phyloP scores from a whole-genome alignment of 2,113 vertebrate species.

The Forbesichthys papilliferus region DNA sequence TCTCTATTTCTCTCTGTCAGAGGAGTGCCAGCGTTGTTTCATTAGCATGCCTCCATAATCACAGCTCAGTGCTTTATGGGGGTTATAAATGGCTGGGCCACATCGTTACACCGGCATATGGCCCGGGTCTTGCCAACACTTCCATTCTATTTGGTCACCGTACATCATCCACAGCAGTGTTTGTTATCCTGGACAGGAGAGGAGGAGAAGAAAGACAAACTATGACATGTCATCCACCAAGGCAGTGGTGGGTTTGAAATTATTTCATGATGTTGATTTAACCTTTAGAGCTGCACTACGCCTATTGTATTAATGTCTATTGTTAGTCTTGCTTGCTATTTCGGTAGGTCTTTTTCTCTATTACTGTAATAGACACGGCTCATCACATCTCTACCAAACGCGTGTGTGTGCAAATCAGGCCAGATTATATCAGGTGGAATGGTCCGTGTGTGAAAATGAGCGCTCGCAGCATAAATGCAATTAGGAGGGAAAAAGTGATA shows the following conservation, averaged over 20 bases:
- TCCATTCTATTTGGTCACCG: slow-evolving; percentile 38
- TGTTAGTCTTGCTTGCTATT: too few species aligned
- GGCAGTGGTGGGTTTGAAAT: not conserved
- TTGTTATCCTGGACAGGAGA: slow-evolving; percentile 6
- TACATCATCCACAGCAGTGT: slow-evolving; percentile 35
- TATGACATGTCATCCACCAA: not conserved
- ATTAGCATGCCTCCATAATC: slow-evolving; percentile 60
- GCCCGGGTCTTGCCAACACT: slow-evolving; percentile 54
- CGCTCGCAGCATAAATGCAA: too few species aligned
- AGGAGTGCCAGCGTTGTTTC: slow-evolving; percentile 46
- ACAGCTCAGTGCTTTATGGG: slow-evolving; percentile 63
- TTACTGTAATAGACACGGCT: too few species aligned
- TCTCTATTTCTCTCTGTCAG: slow-evolving; percentile 20
- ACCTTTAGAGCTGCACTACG: too few species aligned
- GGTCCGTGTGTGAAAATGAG: too few species aligned
- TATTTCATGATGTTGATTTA: too few species aligned
- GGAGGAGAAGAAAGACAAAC: not conserved
- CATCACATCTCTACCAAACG: too few species aligned
- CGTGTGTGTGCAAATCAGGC: too few species aligned
- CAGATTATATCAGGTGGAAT: too few species aligned
- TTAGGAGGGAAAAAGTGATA: too few species aligned
- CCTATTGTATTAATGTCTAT: too few species aligned
- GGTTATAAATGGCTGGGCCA: slow-evolving; percentile 56
- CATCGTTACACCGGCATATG: slow-evolving; percentile 55
- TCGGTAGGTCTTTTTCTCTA: too few species aligned